Evolutionary conservation across 2,797 vertebrate species (phyloP).

Genomic region (Delichon dasypus): DNA sequence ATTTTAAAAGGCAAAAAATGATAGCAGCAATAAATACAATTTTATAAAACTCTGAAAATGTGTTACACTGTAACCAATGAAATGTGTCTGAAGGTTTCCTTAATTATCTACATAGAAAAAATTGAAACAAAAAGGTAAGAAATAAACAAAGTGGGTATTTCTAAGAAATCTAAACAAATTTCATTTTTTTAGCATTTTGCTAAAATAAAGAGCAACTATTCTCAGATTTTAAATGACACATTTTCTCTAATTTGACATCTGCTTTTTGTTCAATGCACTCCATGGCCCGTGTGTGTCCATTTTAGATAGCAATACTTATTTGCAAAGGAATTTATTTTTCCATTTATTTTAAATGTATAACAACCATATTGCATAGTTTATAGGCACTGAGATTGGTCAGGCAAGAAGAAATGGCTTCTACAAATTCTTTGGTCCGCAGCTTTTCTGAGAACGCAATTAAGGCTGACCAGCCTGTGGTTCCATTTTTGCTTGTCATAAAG

Average conservation of each 20-base stretch:
- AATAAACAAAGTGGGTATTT: neutral
- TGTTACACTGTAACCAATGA: neutral
- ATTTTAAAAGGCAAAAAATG: neutral
- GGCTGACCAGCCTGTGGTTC: neutral
- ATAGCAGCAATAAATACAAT: neutral
- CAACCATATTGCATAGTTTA: no score
- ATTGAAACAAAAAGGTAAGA: neutral
- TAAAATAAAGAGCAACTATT: neutral
- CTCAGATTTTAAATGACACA: neutral
- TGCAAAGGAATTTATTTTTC: neutral
- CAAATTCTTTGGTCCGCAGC: rapidly evolving
- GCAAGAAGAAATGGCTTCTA: neutral
- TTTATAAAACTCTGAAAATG: neutral
- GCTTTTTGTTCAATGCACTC: neutral
- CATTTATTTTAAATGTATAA: neutral
- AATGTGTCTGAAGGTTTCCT: neutral
- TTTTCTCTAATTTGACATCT: neutral
- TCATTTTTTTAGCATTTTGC: neutral
- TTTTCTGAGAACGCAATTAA: neutral
- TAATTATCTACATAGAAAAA: neutral
- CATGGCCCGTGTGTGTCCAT: neutral
- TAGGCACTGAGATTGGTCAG: neutral
- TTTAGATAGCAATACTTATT: neutral
- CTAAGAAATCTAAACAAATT: neutral
- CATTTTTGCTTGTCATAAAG: neutral